Base-by-base conservation (phyloP, 2,113 vertebrate species). In the Protomyctophum bolini region DNA sequence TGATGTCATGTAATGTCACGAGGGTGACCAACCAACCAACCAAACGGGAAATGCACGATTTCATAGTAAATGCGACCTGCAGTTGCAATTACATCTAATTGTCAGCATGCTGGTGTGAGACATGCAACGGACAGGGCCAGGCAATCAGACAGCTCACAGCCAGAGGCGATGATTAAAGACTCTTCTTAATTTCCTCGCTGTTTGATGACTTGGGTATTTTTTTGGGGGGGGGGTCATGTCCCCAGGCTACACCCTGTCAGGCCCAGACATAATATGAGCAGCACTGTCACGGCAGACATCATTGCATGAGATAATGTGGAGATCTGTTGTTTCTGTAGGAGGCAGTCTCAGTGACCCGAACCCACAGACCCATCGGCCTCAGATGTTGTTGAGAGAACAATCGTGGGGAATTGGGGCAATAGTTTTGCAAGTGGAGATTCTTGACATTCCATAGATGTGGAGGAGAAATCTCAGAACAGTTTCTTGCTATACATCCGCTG, bases 71-170 rank as follows among this genome's bases (percentile, higher is more conserved):
- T 21, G 21, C 21, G 21, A 21, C 21, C 21, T 21, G 21, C 21
- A 21, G 21, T 21, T 2, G 21, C 21, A 21, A 21, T 21, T 21
- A 21, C 21, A 21, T 21, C 7, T 82, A 81, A 84, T 87, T 76
- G 64, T 11, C 47, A 81, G 81, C 63, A 76, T 80, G 41, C 66
- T 52, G 58, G 29, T 9, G 62, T 50, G 71, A 63, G 65, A 54
- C 62, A 21, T 51, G 56, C 50, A 72, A 68, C 47, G 54, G 64
- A 69, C 41, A 0, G 54, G 46, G 49, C 58, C 71, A 78, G 75
- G 63, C 65, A 7, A 71, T 66, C 81, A 82, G 84, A 86, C 76
- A 66, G 75, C 62, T 68, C 58, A 10, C 58, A 72, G 81, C 66
- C 70, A 7, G 55, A 63, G 62, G 33, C 12, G 69, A 58, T 15